Conservation (phyloP, 2,113 vertebrate species). For the Pongo abelii region DNA sequence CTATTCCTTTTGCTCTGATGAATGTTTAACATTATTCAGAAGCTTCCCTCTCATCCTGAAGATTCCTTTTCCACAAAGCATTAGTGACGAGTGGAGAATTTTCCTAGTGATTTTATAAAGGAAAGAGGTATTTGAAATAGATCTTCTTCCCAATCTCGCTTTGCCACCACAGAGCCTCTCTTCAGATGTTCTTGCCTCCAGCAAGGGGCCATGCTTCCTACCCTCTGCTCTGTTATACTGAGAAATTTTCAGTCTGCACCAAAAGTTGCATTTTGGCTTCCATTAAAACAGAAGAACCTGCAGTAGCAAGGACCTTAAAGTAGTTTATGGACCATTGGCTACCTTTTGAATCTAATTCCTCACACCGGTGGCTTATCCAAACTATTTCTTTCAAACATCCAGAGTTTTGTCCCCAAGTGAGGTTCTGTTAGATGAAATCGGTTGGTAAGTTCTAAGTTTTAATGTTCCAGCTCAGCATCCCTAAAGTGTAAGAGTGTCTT, state of each 20-base stretch:
- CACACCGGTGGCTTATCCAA: background rate
- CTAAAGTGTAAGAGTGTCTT: background rate
- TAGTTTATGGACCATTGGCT: background rate
- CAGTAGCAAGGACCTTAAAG: background rate
- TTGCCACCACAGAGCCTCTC: background rate
- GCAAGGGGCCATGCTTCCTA: rapidly evolving
- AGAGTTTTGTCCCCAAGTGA: background rate
- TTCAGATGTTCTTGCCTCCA: background rate
- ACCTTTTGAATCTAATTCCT: background rate
- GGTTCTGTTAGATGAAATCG: background rate
- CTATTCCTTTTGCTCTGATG: background rate
- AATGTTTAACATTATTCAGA: background rate
- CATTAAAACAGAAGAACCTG: background rate
- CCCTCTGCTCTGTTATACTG: too few relatives aligned
- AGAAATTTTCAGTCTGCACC: background rate
- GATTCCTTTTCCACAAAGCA: background rate
- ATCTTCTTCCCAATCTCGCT: background rate
- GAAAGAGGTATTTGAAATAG: background rate
- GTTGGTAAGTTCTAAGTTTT: background rate
- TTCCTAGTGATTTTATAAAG: background rate
- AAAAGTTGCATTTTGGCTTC: background rate
- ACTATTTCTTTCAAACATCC: background rate
- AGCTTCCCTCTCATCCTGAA: too few relatives aligned
- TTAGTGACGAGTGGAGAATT: background rate
- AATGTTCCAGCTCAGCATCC: background rate